A percentile compares a stretch with the other conserved stretches of the same genome.
phyloP scores from a whole-genome alignment of 2,113 vertebrate species.

The Rhagologus leucostigma region DNA sequence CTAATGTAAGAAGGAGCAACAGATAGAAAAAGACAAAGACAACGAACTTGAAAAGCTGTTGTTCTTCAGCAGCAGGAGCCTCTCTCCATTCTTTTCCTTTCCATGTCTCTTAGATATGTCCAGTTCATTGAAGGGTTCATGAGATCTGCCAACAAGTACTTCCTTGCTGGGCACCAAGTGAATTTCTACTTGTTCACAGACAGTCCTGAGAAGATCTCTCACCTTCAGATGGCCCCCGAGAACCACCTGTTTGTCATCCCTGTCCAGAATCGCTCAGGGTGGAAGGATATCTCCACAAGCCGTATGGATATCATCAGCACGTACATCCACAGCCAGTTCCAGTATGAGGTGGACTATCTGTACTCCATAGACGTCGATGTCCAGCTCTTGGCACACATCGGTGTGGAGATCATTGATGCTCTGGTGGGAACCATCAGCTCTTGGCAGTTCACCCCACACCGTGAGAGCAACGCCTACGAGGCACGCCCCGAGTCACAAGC shows the following conservation, averaged over 20 bases:
- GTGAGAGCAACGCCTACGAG: accelerated
- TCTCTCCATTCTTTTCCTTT: background rate
- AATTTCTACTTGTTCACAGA: background rate
- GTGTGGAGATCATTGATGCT: background rate
- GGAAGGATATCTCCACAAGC: background rate
- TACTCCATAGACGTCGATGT: background rate
- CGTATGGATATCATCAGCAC: background rate
- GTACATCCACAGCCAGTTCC: background rate
- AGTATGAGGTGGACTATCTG: background rate
- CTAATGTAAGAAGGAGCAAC: accelerated
- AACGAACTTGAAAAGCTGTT: background rate
- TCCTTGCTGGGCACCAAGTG: background rate
- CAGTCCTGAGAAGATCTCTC: background rate
- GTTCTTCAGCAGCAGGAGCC: background rate
- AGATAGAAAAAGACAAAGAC: background rate
- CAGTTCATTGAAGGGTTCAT: background rate
- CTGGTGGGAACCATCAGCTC: background rate
- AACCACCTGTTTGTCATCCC: background rate
- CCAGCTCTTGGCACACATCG: background rate
- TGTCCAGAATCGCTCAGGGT: background rate
- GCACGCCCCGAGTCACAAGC: accelerated
- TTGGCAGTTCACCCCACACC: background rate
- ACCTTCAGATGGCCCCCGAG: background rate
- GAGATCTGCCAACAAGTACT: background rate
- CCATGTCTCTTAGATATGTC: background rate